Conservation (phyloP, 2,797 vertebrate genomes). For the Nothura maculosa region DNA sequence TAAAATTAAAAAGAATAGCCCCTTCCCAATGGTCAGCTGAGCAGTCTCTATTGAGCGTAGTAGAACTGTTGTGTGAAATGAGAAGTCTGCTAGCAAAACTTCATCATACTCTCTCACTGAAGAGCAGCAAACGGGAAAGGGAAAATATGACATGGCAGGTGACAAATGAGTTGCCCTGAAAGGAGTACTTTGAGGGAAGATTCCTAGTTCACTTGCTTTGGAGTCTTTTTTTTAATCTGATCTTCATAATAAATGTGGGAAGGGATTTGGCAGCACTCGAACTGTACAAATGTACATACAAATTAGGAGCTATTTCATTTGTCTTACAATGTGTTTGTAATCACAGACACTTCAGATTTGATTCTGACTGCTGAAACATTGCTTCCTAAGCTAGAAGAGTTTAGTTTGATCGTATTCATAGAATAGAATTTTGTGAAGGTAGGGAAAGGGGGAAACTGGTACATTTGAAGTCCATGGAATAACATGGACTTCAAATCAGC, state of each 20-base stretch:
- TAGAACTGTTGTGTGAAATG: not conserved
- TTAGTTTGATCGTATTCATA: not conserved
- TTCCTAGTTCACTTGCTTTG: not conserved
- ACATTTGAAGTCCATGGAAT: not conserved
- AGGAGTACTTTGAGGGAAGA: not conserved
- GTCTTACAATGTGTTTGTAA: not conserved
- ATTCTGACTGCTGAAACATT: not conserved
- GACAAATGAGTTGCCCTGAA: not conserved
- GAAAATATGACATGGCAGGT: rapidly evolving
- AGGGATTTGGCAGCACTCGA: not conserved
- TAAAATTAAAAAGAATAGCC: not conserved
- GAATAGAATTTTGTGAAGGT: not conserved
- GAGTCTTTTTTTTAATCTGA: not conserved
- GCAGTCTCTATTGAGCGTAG: not conserved
- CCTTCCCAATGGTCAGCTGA: not conserved
- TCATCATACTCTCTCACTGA: rapidly evolving
- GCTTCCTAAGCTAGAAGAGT: not conserved
- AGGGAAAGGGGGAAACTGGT: not conserved
- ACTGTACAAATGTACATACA: not conserved
- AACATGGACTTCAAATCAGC: not conserved
- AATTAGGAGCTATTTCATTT: not conserved
- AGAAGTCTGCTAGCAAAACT: not conserved
- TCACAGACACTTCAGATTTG: not conserved
- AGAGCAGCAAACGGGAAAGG: not conserved
- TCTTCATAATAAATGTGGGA: not conserved